phyloP scores from a whole-genome alignment of 1,140 invertebrate genomes.

The Samia ricini region DNA sequence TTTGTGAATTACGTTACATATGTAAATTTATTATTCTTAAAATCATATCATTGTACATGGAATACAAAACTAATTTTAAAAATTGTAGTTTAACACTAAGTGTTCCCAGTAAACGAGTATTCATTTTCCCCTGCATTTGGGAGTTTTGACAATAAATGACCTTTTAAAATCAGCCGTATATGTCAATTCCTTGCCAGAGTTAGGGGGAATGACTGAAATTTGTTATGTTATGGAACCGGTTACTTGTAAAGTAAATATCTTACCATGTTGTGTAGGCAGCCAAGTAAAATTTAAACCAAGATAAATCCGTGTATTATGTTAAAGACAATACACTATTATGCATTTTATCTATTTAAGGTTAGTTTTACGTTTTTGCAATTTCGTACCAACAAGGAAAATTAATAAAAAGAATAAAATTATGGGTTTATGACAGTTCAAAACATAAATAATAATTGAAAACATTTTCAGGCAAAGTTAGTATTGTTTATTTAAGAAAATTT shows the following conservation, averaged over 20 bases:
- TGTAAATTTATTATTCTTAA: neutral
- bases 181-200: too few species aligned
- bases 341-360: neutral
- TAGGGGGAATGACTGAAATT: too few species aligned
- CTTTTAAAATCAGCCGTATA: too few species aligned
- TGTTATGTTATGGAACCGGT: too few species aligned
- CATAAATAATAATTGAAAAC: slow-evolving; percentile 49
- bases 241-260: too few species aligned
- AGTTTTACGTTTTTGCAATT: neutral
- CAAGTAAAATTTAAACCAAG: too few species aligned
- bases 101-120: neutral
- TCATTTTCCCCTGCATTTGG: neutral
- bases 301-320: too few species aligned
- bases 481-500: slow-evolving; percentile 73
- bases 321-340: too few species aligned
- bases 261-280: too few species aligned
- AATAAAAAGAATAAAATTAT: neutral
- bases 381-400: neutral
- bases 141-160: neutral
- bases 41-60: neutral
- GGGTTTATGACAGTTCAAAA: slow-evolving; percentile 2
- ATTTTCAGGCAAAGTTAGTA: slow-evolving; percentile 71
- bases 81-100: neutral
- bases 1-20: too few species aligned
- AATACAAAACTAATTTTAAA: neutral